Evolutionary conservation across 2,113 vertebrate genomes (phyloP).

Genomic region (Corapipo altera): DNA sequence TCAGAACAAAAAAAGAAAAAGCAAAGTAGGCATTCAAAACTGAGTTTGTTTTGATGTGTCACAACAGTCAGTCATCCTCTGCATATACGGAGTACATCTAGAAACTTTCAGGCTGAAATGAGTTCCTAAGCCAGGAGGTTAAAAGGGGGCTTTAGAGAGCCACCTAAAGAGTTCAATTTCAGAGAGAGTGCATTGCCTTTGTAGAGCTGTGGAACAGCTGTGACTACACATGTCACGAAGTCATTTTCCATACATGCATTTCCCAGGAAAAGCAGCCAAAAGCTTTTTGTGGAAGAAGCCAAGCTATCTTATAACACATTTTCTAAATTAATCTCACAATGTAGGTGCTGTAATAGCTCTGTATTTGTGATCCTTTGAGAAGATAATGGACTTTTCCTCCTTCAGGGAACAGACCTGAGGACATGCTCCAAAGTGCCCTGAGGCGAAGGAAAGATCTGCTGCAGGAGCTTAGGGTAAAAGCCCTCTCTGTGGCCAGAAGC

Average conservation of each 20-base stretch:
- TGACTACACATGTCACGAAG: neutral
- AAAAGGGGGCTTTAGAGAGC: neutral
- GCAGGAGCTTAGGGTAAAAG: conserved; percentile 79
- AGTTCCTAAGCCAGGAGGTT: neutral
- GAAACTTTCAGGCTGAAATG: neutral
- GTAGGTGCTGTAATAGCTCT: neutral
- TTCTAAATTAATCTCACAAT: neutral
- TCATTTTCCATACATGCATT: neutral
- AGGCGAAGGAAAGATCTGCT: conserved; percentile 78
- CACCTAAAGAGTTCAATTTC: neutral
- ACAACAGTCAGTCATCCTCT: neutral
- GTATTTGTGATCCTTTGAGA: neutral
- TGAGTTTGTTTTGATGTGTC: neutral
- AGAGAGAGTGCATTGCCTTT: neutral
- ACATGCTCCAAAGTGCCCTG: conserved; percentile 73
- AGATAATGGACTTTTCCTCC: neutral
- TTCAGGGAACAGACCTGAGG: conserved; percentile 69
- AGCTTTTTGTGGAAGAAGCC: neutral
- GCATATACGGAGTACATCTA: neutral
- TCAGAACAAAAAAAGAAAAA: neutral
- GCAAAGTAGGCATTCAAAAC: neutral
- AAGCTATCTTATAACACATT: neutral
- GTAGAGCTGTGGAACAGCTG: neutral
- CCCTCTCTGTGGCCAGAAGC: neutral
- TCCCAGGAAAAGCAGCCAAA: neutral